A percentile compares a stretch with the other conserved stretches of the same genome.
Conservation (phyloP, 2,888 invertebrate genomes). For the Pogonocherus hispidulus region DNA sequence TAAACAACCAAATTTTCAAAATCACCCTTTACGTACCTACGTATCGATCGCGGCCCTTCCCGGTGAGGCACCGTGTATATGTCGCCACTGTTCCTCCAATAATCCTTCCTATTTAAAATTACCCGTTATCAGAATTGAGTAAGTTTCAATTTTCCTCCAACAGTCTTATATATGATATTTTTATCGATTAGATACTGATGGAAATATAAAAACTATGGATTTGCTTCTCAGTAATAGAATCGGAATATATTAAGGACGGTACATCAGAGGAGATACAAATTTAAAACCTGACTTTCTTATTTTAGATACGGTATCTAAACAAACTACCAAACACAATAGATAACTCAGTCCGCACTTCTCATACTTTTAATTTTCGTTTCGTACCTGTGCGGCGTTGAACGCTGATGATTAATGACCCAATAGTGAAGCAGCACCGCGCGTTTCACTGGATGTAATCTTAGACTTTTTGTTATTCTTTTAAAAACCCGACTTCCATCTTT, state of each 20-base stretch:
- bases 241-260: not conserved
- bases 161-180: too few relatives aligned
- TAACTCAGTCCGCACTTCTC: not conserved
- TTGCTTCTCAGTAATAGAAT: too few relatives aligned
- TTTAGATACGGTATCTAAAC: conserved; percentile 6
- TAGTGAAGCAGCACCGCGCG: conserved; percentile 41
- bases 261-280: not conserved
- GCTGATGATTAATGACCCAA: conserved; percentile 41
- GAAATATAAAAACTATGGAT: too few relatives aligned
- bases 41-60: too few relatives aligned
- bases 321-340: conserved; percentile 17
- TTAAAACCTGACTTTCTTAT: not conserved
- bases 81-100: too few relatives aligned
- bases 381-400: conserved; percentile 37
- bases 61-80: too few relatives aligned
- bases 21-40: too few relatives aligned
- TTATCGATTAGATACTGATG: too few relatives aligned
- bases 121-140: too few relatives aligned
- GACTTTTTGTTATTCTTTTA: conserved; percentile 40
- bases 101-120: too few relatives aligned
- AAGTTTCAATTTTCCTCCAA: too few relatives aligned
- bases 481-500: conserved; percentile 40
- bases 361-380: conserved; percentile 28
- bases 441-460: conserved; percentile 37
- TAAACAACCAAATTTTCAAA: too few relatives aligned